Evolutionary conservation across 2,888 invertebrate genomes (phyloP).

Genomic region (Coremacera marginata): DNA sequence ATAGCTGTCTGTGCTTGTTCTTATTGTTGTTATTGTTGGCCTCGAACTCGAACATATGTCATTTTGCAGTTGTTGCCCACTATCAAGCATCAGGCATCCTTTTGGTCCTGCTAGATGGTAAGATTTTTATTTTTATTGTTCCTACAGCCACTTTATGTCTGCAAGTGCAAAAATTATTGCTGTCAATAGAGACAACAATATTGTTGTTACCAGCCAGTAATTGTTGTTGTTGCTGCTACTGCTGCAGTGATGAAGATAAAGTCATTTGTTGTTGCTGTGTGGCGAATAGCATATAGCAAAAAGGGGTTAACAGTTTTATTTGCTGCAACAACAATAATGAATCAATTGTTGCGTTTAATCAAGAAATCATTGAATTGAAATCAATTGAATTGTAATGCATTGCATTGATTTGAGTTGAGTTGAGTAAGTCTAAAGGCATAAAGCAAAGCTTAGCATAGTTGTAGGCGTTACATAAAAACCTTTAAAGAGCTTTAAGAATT

Average conservation of each 20-base stretch:
- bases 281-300: background rate
- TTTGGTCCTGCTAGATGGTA: background rate
- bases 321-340: conserved; percentile 36
- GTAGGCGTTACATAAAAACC: too few relatives aligned
- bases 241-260: background rate
- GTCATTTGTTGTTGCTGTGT: background rate
- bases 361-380: conserved; percentile 31
- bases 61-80: conserved; percentile 6
- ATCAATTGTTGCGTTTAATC: conserved; percentile 35
- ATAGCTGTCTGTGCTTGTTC: background rate
- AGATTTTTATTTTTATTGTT: conserved; percentile 22
- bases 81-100: background rate
- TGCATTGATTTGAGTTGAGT: background rate
- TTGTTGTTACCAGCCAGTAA: background rate
- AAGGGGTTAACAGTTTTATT: conserved; percentile 29
- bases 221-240: background rate
- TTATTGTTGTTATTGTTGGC: background rate
- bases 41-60: background rate
- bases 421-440: background rate
- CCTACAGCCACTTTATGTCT: conserved; percentile 30
- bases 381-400: conserved; percentile 11
- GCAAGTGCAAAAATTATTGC: conserved; percentile 38
- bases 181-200: conserved; percentile 35
- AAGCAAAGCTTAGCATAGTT: background rate
- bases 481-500: too few relatives aligned